Evolutionary conservation across 2,113 vertebrate species (phyloP), one percentile per base, ranked within the genome.

Genomic region (Triplophysa dalaica): DNA sequence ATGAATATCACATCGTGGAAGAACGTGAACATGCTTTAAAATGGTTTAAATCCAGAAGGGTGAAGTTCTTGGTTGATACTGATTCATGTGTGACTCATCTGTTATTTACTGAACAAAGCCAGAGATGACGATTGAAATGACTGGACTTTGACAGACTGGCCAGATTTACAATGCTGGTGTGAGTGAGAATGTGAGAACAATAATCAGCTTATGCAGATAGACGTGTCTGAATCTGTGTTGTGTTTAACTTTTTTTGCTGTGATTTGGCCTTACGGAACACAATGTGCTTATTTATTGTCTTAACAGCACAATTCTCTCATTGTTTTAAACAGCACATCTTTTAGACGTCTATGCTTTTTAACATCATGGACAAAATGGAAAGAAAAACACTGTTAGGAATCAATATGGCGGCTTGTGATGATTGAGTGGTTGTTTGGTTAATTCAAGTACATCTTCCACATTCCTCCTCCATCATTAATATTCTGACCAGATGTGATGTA

Each of bases 81-180:
- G 78, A 54, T 12, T 78, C 75, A 74, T 74, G 62, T 56, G 63
- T 68, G 43, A 78, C 72, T 69, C 69, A 56, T 58, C 26, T 52
- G 61, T 81, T 58, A 38, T 75, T 21, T 68, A 61, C 62, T 63
- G 22, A 24, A 70, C 58, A 61, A 73, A 67, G 50, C 58, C 29
- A 70, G 56, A 83, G n/a, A 83, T 65, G 56, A 75, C 54, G 60
- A 10, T 41, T 12, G 66, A 75, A 79, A 70, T 83, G 21, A 41
- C 60, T 45, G 50, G 43, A 64, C 8, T 66, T 68, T 56, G 61
- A 64, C 33, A 38, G 33, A 38, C 67, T 67, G 38, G 77, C 45
- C 19, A 60, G 48, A 8, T 50, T 16, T 54, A 58, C 41, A 72
- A 65, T 52, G 17, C 10, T 60, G 22, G 43, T 56, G 75, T 22